Evolutionary conservation across 2,113 vertebrate genomes (phyloP).

Genomic region (Hyperopisus bebe): DNA sequence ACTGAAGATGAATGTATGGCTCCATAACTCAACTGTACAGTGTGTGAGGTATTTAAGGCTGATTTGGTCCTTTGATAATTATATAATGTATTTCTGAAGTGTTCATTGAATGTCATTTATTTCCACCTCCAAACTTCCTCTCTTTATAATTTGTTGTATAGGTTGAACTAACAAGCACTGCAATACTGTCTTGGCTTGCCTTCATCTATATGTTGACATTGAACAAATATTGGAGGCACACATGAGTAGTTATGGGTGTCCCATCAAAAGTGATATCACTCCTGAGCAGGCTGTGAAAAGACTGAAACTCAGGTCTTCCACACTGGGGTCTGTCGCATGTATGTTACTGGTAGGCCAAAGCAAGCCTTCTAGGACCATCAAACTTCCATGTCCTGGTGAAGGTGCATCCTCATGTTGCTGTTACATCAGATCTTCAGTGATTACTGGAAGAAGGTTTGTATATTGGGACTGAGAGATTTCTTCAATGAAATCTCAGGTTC

Average conservation of each 20-base stretch:
- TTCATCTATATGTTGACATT: background rate
- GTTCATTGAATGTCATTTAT: background rate
- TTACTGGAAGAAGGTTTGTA: background rate
- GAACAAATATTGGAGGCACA: background rate
- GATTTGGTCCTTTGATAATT: background rate
- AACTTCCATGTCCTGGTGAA: background rate
- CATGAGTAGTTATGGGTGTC: background rate
- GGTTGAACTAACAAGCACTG: background rate
- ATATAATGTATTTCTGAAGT: background rate
- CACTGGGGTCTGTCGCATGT: background rate
- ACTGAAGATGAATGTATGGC: background rate
- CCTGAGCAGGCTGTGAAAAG: background rate
- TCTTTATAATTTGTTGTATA: background rate
- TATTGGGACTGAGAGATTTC: background rate
- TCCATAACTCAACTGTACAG: background rate
- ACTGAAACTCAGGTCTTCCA: background rate
- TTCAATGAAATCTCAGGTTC: too few species aligned
- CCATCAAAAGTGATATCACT: background rate
- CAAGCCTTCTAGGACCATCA: background rate
- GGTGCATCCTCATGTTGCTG: background rate
- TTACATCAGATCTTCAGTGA: background rate
- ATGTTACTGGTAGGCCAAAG: background rate
- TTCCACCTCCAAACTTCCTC: background rate
- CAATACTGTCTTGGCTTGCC: background rate
- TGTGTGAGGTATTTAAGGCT: background rate